Evolutionary conservation across 2,888 invertebrate genomes (phyloP), one percentile per base, ranked within the genome.

Genomic region (Dryadula phaetusa): DNA sequence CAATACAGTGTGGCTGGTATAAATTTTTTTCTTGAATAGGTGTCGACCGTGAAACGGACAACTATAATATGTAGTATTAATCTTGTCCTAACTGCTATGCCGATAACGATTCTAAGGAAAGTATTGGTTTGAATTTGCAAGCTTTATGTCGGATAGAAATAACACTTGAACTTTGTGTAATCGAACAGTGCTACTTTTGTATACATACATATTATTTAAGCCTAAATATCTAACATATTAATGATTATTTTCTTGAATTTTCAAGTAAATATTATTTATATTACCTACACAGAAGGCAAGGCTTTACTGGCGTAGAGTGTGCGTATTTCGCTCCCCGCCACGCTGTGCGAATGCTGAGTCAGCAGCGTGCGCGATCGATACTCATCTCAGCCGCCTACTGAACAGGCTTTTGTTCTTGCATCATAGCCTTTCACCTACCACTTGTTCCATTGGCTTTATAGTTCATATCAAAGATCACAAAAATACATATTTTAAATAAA

Each of bases 361-460:
- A 88, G 90, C 90, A 86, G 68, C 69, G 74, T 70, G 78, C 75
- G 77, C 86, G 88, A 89, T 91, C 90, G 88, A 91, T 91, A 88
- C 79, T 74, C 79, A 81, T 80, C 82, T 82, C 78, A 77, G 78
- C 75, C 79, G 79, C 77, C 78, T 79, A 79, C 76, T 74, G 72
- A 77, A 78, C 75, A 75, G 75, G 74, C 80, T 81, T 82, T 85
- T 85, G 78, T 83, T 81, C 76, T 74, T 75, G 71, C 63, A 73
- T 74, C 75, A 74, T 70, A 73, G 70, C 69, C 66, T 71, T 69
- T 61, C 60, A 60, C 62, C 47, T 60, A 42, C 61, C 61, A 64
- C 52, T 62, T 64, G 34, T 49, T 32, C 37, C 40, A 28, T n/a
- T 61, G 40, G 10, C 8, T 54, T 63, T 22, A 52, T 58, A 58